Evolutionary conservation across 37 sponge, comb jelly and placozoan genomes (phyloP), one percentile per base, ranked within the genome.

Genomic region (Bolinopsis microptera): DNA sequence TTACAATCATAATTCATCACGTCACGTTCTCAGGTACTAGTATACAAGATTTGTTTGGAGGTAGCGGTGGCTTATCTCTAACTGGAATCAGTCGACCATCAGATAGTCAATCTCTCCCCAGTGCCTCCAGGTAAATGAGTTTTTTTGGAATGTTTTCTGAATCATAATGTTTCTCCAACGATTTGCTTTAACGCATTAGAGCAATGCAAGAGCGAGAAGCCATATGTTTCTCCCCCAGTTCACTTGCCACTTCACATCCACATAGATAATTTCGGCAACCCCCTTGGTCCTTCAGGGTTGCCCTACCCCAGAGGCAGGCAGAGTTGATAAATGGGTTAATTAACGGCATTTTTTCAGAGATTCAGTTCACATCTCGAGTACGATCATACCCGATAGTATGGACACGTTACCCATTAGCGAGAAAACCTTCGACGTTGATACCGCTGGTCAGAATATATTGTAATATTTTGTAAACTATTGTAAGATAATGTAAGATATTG

Each of bases 321-420:
- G n/a, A n/a, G n/a, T n/a, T n/a, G n/a, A n/a, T n/a, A n/a, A n/a
- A n/a, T n/a, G n/a, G n/a, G n/a, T n/a, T n/a, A n/a, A n/a, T n/a
- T n/a, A n/a, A n/a, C n/a, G n/a, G n/a, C n/a, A n/a, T n/a, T 48
- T 5, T 48, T 48, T 48, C 61, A 48, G 61, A 48, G 61, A 48
- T 13, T 48, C 61, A 13, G 9, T 48, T 5, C 61, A 5, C 61
- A 48, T 82, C 8, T 34, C 83, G 13, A 82, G 83, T 32, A 36
- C 83, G 1, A 82, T 82, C 3, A 35, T 82, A 18, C 83, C 83
- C 22, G 83, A 82, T 23, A 82, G 83, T 82, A 24, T 82, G 83
- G 83, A 82, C 38, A 35, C 83, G 3, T 30, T 72, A 28, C 75
- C 75, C 18, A 21, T 72, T 28, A 72, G 75, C 75, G 83, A 82